Evolutionary conservation across 1,140 invertebrate genomes (phyloP).

Genomic region (Scylla paramamosain): DNA sequence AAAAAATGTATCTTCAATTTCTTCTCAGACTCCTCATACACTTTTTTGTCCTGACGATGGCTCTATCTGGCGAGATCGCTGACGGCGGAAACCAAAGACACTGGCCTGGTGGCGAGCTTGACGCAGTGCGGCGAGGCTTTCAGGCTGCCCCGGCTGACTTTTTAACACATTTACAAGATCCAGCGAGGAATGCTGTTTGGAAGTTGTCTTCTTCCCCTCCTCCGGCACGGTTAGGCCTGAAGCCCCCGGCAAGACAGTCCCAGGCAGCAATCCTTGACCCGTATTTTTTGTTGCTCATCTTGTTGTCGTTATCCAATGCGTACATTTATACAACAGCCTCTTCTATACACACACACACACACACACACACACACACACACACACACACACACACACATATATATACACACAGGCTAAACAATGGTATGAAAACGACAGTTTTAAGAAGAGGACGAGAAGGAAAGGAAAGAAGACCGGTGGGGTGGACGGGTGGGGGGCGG

Average conservation of each 20-base stretch:
- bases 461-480: too few relatives aligned
- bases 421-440: too few relatives aligned
- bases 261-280: not conserved
- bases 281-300: not conserved
- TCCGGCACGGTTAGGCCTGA: not conserved
- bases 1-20: not conserved
- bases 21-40: not conserved
- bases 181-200: not conserved
- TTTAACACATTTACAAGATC: not conserved
- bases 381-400: too few relatives aligned
- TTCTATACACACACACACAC: too few relatives aligned
- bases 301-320: not conserved
- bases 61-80: not conserved
- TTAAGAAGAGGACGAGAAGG: too few relatives aligned
- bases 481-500: too few relatives aligned
- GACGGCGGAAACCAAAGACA: not conserved
- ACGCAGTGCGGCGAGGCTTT: not conserved
- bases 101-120: not conserved
- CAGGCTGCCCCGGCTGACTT: not conserved
- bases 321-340: too few relatives aligned
- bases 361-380: too few relatives aligned
- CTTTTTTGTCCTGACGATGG: not conserved
- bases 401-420: too few relatives aligned
- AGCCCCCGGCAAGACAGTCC: not conserved
- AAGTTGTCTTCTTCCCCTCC: not conserved